Conservation (phyloP, 2,113 vertebrate genomes). For the Meleagris gallopavo region DNA sequence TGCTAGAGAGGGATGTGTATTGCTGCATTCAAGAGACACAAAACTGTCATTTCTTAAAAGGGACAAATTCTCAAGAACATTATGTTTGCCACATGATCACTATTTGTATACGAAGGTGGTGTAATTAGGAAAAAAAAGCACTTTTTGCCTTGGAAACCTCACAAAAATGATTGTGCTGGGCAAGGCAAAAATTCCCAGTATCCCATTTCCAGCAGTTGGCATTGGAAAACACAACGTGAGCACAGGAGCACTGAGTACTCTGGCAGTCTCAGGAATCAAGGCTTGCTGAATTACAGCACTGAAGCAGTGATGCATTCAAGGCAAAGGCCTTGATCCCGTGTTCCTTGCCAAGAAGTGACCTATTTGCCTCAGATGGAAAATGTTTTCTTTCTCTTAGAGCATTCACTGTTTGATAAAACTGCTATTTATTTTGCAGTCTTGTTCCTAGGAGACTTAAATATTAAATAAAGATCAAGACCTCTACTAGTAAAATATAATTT, state of each 20-base stretch:
- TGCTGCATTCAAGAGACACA: neutral
- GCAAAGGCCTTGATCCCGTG: neutral
- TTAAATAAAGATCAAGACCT: neutral
- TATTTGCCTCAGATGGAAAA: neutral
- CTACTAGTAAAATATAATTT: neutral
- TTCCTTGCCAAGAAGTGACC: neutral
- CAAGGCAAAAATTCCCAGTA: neutral
- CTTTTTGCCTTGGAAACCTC: neutral
- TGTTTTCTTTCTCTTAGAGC: neutral
- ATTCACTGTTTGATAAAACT: neutral
- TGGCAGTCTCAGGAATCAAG: accelerated
- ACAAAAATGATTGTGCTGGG: neutral
- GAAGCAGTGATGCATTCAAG: neutral
- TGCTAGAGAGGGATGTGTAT: neutral
- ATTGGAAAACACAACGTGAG: neutral
- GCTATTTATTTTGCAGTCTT: neutral
- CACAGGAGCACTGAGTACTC: neutral
- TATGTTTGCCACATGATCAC: neutral
- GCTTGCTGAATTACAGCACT: neutral
- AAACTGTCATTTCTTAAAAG: neutral
- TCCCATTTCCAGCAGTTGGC: neutral
- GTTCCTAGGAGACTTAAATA: neutral
- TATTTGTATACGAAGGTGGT: neutral
- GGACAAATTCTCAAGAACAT: neutral
- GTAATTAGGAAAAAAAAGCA: neutral